phyloP scores from a whole-genome alignment of 2,113 vertebrate species.

The Pteruthius melanotis region DNA sequence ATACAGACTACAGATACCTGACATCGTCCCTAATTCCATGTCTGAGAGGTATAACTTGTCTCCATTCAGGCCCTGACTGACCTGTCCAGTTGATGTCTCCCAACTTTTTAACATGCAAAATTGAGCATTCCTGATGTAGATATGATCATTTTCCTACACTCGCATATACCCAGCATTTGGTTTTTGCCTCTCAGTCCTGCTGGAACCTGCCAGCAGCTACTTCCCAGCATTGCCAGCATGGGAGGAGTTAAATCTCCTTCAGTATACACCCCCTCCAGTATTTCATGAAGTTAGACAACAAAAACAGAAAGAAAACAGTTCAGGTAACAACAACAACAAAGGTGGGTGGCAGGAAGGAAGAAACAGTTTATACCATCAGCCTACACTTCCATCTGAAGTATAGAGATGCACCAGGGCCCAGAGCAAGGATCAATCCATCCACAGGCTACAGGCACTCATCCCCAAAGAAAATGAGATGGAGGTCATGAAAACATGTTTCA shows the following conservation, averaged over 20 bases:
- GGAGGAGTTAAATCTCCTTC: background rate
- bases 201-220: background rate
- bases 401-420: background rate
- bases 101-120: background rate
- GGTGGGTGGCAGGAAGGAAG: conserved; percentile 29
- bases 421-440: background rate
- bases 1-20: background rate
- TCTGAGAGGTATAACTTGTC: background rate
- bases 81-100: background rate
- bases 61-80: background rate
- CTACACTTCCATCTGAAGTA: background rate
- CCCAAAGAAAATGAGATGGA: background rate
- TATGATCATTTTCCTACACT: background rate
- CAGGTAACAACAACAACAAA: conserved; percentile 6
- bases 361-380: background rate
- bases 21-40: background rate
- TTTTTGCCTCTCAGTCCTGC: background rate
- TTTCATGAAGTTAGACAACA: background rate
- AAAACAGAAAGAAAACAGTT: background rate
- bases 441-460: background rate
- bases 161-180: background rate
- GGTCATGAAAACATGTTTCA: background rate
- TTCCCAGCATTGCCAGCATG: background rate
- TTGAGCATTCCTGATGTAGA: background rate
- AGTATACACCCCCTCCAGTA: background rate